Evolutionary conservation across 1,140 invertebrate genomes (phyloP).

Genomic region (Brachionus manjavacas): DNA sequence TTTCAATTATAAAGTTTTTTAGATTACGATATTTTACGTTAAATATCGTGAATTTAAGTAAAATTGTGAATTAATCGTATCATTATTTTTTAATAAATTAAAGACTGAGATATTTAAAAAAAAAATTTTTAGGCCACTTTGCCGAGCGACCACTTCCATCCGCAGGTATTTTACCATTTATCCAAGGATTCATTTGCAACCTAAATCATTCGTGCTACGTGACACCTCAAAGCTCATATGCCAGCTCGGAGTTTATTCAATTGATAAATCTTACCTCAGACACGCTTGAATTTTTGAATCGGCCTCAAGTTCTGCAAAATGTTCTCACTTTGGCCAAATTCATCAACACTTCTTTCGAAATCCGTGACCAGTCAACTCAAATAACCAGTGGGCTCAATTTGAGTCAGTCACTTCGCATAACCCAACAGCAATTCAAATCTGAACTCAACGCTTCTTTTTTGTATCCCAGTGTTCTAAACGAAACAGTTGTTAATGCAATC

Average conservation of each 20-base stretch:
- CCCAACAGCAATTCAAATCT: not conserved
- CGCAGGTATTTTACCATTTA: conserved; percentile 61
- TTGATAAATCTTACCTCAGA: conserved; percentile 48
- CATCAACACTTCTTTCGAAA: not conserved
- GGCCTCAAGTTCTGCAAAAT: not conserved
- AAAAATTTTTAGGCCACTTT: conserved; percentile 60
- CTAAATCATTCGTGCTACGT: conserved; percentile 63
- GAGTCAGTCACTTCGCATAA: not conserved
- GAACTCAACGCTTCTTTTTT: not conserved
- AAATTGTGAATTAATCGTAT: no score
- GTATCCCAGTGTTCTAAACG: not conserved
- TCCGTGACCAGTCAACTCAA: not conserved
- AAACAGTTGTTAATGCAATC: conserved; percentile 5
- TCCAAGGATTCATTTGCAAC: conserved; percentile 61
- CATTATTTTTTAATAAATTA: no score
- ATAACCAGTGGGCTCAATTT: not conserved
- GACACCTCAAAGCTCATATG: conserved; percentile 46
- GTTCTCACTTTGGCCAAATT: not conserved
- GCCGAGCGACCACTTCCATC: conserved; percentile 64
- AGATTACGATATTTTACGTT: no score
- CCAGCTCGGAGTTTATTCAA: conserved; percentile 48
- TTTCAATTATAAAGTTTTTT: no score
- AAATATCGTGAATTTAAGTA: no score
- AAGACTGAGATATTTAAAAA: no score
- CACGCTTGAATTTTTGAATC: conserved; percentile 14